Evolutionary conservation across 1,140 invertebrate genomes (phyloP).

Genomic region (Batillaria attramentaria): DNA sequence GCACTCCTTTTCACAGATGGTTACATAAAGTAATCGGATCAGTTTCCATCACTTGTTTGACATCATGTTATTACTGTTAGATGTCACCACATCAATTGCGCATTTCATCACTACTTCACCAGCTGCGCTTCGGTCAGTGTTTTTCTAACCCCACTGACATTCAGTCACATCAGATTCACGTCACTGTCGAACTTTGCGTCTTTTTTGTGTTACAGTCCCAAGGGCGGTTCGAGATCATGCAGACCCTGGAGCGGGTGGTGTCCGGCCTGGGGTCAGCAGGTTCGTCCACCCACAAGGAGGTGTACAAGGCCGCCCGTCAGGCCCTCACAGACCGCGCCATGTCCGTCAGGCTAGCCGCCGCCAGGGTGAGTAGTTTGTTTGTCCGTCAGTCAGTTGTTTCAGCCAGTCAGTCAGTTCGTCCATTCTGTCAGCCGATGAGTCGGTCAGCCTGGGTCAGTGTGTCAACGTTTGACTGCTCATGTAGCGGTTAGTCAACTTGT

Average conservation of each 20-base stretch:
- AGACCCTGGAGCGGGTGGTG: conserved; percentile 90
- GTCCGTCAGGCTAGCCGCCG: conserved; percentile 90
- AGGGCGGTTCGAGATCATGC: conserved; percentile 96
- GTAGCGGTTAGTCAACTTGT: too few relatives aligned
- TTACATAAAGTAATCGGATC: too few relatives aligned
- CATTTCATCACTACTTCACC: too few relatives aligned
- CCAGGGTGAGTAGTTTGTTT: conserved; percentile 77
- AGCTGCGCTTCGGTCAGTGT: too few relatives aligned
- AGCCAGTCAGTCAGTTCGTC: neutral
- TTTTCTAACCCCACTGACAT: too few relatives aligned
- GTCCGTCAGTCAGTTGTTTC: neutral
- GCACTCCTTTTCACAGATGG: too few relatives aligned
- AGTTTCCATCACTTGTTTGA: too few relatives aligned
- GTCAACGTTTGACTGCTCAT: too few relatives aligned
- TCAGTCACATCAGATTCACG: too few relatives aligned
- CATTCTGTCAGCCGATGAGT: neutral
- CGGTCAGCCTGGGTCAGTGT: neutral
- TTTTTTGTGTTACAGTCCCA: conserved; percentile 79
- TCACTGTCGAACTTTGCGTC: too few relatives aligned
- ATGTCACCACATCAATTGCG: too few relatives aligned
- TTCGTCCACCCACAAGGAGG: conserved; percentile 89
- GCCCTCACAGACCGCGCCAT: conserved; percentile 92
- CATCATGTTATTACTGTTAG: too few relatives aligned
- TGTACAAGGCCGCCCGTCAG: conserved; percentile 89
- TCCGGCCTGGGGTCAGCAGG: conserved; percentile 91